Percentiles rank a stretch among this genome's conserved stretches.
Evolutionary conservation across 1,140 invertebrate species (phyloP).

Genomic region (Lineus longissimus): DNA sequence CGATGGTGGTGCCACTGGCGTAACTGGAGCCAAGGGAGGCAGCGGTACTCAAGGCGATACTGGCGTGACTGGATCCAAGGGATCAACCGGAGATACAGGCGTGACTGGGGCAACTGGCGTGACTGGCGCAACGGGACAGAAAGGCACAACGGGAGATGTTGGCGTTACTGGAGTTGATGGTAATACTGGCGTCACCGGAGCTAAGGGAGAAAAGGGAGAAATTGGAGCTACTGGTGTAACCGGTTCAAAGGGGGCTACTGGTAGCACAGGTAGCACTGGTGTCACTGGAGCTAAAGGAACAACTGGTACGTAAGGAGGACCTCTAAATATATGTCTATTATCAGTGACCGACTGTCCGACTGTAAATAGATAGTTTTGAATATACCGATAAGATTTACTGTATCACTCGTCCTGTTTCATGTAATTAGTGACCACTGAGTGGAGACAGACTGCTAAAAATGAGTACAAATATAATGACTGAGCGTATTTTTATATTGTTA

Average conservation of each 20-base stretch:
- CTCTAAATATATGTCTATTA: too few species aligned
- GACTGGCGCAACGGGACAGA: neutral
- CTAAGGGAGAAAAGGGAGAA: neutral
- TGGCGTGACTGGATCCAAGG: neutral
- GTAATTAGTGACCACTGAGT: too few species aligned
- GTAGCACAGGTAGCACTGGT: conserved; percentile 1
- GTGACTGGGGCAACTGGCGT: neutral
- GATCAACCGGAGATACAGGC: conserved; percentile 2
- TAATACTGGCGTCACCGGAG: neutral
- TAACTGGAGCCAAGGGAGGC: neutral
- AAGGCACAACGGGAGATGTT: neutral
- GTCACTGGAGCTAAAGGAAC: conserved; percentile 2
- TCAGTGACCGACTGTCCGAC: too few species aligned
- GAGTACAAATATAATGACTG: too few species aligned
- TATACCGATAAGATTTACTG: too few species aligned
- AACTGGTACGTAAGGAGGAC: neutral
- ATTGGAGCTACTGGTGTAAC: conserved; percentile 2
- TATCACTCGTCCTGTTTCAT: too few species aligned
- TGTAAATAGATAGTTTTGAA: too few species aligned
- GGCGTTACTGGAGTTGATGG: conserved; percentile 2
- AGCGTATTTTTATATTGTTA: too few species aligned
- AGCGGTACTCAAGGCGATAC: neutral
- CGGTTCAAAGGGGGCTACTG: conserved; percentile 3
- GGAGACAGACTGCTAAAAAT: too few species aligned
- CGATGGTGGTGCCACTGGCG: neutral